phyloP scores from a whole-genome alignment of 2,113 vertebrate species.

The Cebidichthys violaceus region DNA sequence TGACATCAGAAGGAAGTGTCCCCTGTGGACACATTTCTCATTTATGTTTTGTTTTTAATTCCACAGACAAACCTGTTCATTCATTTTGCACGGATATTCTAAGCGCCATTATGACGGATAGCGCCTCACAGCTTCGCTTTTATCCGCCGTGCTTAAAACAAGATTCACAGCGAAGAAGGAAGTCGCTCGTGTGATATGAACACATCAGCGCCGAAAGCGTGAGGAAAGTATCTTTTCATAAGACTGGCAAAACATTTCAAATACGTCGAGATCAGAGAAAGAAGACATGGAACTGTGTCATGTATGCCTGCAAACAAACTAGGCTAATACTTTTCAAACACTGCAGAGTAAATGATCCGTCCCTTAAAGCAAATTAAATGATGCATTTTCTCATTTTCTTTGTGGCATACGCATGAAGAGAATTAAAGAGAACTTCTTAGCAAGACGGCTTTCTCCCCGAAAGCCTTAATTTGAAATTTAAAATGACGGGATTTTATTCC shows the following conservation, averaged over 20 bases:
- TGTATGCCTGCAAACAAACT: slow-evolving; percentile 51
- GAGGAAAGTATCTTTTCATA: background rate
- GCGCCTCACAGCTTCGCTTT: background rate
- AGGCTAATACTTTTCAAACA: slow-evolving; percentile 39
- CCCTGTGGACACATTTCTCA: background rate
- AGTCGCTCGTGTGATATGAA: background rate
- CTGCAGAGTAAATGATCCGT: slow-evolving; percentile 44
- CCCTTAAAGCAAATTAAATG: slow-evolving; percentile 53
- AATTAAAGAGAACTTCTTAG: slow-evolving; percentile 46
- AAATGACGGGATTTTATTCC: slow-evolving; percentile 45
- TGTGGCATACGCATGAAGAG: background rate
- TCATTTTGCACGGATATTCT: background rate
- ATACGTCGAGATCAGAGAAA: slow-evolving; percentile 18
- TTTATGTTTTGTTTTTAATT: background rate
- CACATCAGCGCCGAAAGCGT: background rate
- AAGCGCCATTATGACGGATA: background rate
- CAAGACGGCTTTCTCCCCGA: slow-evolving; percentile 24
- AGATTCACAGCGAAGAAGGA: background rate
- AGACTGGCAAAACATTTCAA: slow-evolving; percentile 6
- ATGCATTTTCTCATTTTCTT: slow-evolving; percentile 52
- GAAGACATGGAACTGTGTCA: slow-evolving; percentile 23
- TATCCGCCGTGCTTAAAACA: background rate
- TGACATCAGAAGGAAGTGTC: background rate
- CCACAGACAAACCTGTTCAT: background rate
- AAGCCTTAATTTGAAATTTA: slow-evolving; percentile 51